Conservation (phyloP, 2,888 invertebrate species). For the Dolichomitus sp. region DNA sequence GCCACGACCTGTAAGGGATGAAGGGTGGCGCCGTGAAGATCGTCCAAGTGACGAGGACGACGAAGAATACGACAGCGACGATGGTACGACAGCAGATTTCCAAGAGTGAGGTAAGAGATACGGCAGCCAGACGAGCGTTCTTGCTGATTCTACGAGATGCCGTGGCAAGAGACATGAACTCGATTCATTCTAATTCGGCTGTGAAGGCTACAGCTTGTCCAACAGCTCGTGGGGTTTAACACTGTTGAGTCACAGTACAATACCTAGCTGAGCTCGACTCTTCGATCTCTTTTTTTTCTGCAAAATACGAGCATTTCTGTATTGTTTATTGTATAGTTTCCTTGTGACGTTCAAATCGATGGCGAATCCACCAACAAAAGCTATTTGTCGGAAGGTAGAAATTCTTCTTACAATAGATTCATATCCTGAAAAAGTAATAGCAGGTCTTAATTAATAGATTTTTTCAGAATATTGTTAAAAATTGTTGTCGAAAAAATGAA, state of each 20-base stretch:
- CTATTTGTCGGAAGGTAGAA: neutral
- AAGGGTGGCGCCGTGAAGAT: slow-evolving; percentile 39
- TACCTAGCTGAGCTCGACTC: slow-evolving; percentile 16
- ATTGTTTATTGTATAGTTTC: neutral
- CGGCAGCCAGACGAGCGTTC: slow-evolving; percentile 34
- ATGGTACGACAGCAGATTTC: slow-evolving; percentile 24
- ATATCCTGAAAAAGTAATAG: neutral
- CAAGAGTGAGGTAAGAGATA: slow-evolving; percentile 26
- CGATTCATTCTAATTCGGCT: slow-evolving; percentile 85
- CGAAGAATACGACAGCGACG: slow-evolving; percentile 47
- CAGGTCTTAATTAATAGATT: too few relatives aligned
- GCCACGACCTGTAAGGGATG: slow-evolving; percentile 6
- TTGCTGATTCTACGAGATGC: neutral
- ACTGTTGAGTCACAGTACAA: slow-evolving; percentile 58
- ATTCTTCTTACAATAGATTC: neutral
- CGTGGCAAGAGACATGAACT: slow-evolving; percentile 67
- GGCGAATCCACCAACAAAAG: neutral
- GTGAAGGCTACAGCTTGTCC: slow-evolving; percentile 85
- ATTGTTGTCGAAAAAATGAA: neutral
- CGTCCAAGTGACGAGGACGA: slow-evolving; percentile 60
- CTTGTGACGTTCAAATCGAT: neutral
- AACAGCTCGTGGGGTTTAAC: slow-evolving; percentile 79
- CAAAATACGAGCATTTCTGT: slow-evolving; percentile 8
- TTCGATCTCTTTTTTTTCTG: slow-evolving; percentile 4
- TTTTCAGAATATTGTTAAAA: neutral